Base-by-base conservation (phyloP, 1,140 invertebrate species). In the Trichomalopsis sarcophagae region DNA sequence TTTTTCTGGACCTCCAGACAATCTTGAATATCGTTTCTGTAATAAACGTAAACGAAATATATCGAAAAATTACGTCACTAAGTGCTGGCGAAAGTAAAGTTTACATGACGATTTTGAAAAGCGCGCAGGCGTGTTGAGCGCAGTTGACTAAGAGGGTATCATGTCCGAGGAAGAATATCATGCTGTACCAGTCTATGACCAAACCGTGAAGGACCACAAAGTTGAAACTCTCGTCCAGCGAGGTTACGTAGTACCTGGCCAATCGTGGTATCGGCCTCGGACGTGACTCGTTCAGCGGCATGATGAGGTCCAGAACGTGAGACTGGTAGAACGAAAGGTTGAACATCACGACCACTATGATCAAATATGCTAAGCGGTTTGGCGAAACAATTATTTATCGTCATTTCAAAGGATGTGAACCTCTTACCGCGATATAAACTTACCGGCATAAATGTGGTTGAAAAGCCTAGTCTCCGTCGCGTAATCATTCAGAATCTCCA, bases 141-240 rank as follows among this genome's bases (percentile, higher is more conserved):
- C 74, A 79, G 33, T 66, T 79, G 2, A 79, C n/a, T 1, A 79
- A 11, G 17, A 79, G 30, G 11, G 50, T 66, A 13, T 79, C 77
- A 23, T 36, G 62, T 27, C 77, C 77, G 5, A 33, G 1, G 33
- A 17, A 21, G 1, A 79, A 21, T 5, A 36, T 10, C 1, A 66
- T 66, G 5, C 2, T 10, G 10, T 9, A 14, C 13, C 1, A 14
- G 21, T 79, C 77, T 13, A 79, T 2, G 2, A 79, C 33, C 13
- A 79, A 21, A 13, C 77, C 55, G 9, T 79, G 77, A 4, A 66
- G 4, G 11, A 62, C 11, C 3, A 66, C 33, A 23, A 79, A 79
- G 55, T 79, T 21, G 21, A 36, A 79, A n/a, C n/a, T 79, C 7
- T 79, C 30, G 13, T 79, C 77, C 1, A 79, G 4, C 23, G 55